Percentiles rank a stretch among this genome's conserved stretches.
phyloP scores from a whole-genome alignment of 2,888 invertebrate genomes.

The Parthenolecanium corni region DNA sequence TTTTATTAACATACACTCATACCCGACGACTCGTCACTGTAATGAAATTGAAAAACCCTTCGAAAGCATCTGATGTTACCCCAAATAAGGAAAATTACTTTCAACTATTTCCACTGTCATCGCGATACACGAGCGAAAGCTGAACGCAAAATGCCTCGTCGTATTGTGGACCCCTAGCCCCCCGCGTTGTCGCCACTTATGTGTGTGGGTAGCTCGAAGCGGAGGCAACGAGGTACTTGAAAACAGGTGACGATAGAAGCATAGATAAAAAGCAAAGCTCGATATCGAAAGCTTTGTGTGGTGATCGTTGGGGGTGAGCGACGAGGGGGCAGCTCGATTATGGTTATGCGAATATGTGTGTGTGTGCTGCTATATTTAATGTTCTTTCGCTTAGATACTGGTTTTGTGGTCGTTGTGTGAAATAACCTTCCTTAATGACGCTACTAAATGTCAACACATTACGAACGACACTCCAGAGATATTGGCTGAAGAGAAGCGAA shows the following conservation, averaged over 20 bases:
- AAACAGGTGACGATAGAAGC: slow-evolving; percentile 21
- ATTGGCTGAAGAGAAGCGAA: no score
- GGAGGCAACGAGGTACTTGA: slow-evolving; percentile 13
- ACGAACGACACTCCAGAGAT: slow-evolving; percentile 16
- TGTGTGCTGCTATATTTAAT: slow-evolving; percentile 13
- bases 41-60: no score
- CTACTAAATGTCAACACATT: slow-evolving; percentile 28
- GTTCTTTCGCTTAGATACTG: slow-evolving; percentile 14
- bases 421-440: slow-evolving; percentile 12
- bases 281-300: background rate
- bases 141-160: background rate
- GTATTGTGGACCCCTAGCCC: background rate
- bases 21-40: no score
- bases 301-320: background rate
- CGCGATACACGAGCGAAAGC: no score
- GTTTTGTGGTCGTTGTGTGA: slow-evolving; percentile 22
- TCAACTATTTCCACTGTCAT: no score
- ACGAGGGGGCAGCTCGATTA: background rate
- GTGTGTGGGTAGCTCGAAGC: no score
- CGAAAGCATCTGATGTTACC: no score
- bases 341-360: background rate
- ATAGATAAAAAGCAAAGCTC: slow-evolving; percentile 7
- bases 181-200: background rate
- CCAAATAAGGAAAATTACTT: no score
- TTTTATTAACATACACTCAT: no score